phyloP scores from a whole-genome alignment of 2,797 vertebrate genomes.

The Takifugu ocellatus region DNA sequence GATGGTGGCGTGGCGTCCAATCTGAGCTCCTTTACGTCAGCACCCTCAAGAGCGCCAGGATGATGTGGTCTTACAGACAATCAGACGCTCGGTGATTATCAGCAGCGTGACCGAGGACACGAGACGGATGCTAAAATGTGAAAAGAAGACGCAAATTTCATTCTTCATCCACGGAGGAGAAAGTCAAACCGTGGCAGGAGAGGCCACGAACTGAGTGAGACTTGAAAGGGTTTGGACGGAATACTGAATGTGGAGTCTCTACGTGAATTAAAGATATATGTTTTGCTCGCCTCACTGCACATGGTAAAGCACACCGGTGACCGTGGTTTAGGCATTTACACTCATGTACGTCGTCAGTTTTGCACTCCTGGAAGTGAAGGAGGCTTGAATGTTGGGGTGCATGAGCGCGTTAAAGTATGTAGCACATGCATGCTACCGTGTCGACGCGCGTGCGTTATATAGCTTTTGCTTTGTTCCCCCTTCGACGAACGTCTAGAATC shows the following conservation, averaged over 20 bases:
- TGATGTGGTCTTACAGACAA: constrained; percentile 47
- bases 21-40: too few relatives aligned
- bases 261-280: constrained; percentile 51
- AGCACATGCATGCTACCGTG: constrained; percentile 64
- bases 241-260: constrained; percentile 63
- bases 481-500: constrained; percentile 34
- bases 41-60: constrained; percentile 3
- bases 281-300: constrained; percentile 60
- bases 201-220: constrained; percentile 18
- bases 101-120: constrained; percentile 4
- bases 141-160: constrained; percentile 12
- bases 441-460: constrained; percentile 50
- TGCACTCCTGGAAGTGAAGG: constrained; percentile 53
- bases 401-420: constrained; percentile 35
- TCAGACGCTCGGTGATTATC: constrained; percentile 35
- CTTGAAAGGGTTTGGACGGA: constrained; percentile 24
- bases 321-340: constrained; percentile 64
- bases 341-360: constrained; percentile 32
- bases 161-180: constrained; percentile 25
- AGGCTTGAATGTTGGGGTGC: constrained; percentile 38
- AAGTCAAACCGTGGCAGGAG: constrained; percentile 11
- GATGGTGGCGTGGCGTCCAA: too few relatives aligned
- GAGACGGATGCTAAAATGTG: not conserved
- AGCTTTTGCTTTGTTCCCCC: constrained; percentile 42
- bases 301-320: constrained; percentile 60